Evolutionary conservation across 2,113 vertebrate species (phyloP).

Genomic region (Leptobrachium ailaonicum): DNA sequence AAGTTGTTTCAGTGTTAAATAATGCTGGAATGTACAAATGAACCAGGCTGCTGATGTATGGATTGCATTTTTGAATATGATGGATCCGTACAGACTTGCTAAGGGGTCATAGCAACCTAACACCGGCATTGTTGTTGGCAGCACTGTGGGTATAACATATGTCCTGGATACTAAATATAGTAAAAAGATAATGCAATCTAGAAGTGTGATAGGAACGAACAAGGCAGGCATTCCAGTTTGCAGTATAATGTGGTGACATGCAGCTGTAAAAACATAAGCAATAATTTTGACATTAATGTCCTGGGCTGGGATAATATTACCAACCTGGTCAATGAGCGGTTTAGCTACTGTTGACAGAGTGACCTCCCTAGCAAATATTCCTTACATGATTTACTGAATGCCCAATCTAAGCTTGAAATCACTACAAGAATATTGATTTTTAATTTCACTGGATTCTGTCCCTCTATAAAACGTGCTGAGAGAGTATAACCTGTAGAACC

Average conservation of each 20-base stretch:
- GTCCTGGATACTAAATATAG: conserved; percentile 27
- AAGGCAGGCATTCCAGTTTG: background rate
- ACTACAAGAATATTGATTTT: conserved; percentile 5
- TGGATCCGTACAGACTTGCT: background rate
- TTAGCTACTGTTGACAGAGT: background rate
- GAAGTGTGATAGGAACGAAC: conserved; percentile 9
- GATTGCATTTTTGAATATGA: conserved; percentile 5
- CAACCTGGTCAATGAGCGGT: background rate
- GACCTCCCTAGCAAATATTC: background rate
- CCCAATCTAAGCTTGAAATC: background rate
- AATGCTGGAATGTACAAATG: conserved; percentile 19
- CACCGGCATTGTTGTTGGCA: conserved; percentile 9
- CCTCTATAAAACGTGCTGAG: background rate
- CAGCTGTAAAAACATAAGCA: conserved; percentile 19
- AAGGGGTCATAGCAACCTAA: conserved; percentile 19
- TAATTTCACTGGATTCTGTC: background rate
- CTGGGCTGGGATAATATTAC: background rate
- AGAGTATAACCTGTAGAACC: background rate
- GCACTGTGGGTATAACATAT: conserved; percentile 11
- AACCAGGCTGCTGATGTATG: background rate
- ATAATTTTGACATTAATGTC: background rate
- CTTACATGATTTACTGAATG: background rate
- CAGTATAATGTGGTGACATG: background rate
- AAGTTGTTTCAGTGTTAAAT: background rate
- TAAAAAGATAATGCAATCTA: conserved; percentile 23